Base-by-base conservation (phyloP, 2,113 vertebrate genomes). In the Athene cunicularia region DNA sequence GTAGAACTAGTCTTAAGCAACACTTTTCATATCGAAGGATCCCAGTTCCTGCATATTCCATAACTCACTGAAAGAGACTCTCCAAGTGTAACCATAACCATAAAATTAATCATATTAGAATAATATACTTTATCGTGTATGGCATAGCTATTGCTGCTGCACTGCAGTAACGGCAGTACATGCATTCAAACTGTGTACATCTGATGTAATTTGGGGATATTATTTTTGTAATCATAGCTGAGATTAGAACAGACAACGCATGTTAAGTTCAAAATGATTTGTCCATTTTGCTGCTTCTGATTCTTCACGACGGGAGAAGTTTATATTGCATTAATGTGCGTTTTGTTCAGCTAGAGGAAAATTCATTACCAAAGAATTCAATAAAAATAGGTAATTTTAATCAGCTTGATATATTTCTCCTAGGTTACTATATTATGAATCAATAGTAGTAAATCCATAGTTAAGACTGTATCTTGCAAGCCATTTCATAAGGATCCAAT, bases 351-450 rank as follows among this genome's bases (percentile, higher is more conserved):
- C 72, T 85, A 70, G 30, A 87, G 73, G 83, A 89, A 84, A 95
- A 95, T 50, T 95, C 73, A 82, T 84, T 95, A 14, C 62, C 93
- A 72, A 33, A 60, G 33, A 26, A 91, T 80, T 91, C 80, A 93
- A 86, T 96, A 82, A 72, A 92, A 94, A 80, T 56, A 84, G 56
- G 35, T 81, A 75, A 84, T 95, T 97, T 95, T 96, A 85, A 94
- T 94, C 86, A 75, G 75, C 62, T 74, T 87, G 89, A 86, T 95
- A 9, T 89, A 81, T 95, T 95, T 93, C 72, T 86, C 56, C 39
- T 55, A 28, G 56, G 52, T 63, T 80, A 6, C 86, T 64, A 2
- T 71, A 45, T 45, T 64, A 60, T 84, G 72, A 92, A 95, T 93
- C 90, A 74, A 89, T 87, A 52, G 52, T 14, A 85, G 47, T 82